Evolutionary conservation across 2,797 vertebrate genomes (phyloP).

Genomic region (Danio kyathit): DNA sequence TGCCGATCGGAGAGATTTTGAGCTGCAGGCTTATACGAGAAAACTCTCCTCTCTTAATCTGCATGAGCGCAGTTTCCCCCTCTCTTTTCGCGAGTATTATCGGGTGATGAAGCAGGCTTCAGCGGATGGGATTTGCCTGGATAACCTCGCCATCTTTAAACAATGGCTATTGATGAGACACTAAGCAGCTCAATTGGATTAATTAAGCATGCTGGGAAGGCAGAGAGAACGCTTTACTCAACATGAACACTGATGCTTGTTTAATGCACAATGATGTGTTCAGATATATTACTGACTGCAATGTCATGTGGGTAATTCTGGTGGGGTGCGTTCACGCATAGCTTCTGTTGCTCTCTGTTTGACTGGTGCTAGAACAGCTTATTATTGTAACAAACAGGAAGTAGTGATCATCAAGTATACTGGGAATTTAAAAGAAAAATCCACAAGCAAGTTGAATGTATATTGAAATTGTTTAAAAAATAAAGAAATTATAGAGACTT

Average conservation of each 20-base stretch:
- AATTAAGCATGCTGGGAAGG: slow-evolving; percentile 63
- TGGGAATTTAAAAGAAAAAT: background rate
- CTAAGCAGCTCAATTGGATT: slow-evolving; percentile 82
- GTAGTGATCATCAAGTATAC: background rate
- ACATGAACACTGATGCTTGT: slow-evolving; percentile 4
- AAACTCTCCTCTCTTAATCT: slow-evolving; percentile 33
- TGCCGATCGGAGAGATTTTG: slow-evolving; percentile 16
- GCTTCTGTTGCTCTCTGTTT: background rate
- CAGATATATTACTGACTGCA: background rate
- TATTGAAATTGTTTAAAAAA: background rate
- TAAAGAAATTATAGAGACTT: background rate
- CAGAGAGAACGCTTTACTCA: background rate
- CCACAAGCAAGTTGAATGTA: background rate
- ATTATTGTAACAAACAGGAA: background rate
- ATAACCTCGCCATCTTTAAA: slow-evolving; percentile 80
- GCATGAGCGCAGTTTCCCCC: slow-evolving; percentile 35
- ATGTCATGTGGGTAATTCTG: background rate
- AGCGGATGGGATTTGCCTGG: slow-evolving; percentile 67
- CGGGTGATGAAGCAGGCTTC: slow-evolving; percentile 70
- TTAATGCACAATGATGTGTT: slow-evolving; percentile 14
- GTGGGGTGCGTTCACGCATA: background rate
- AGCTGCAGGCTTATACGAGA: slow-evolving; percentile 4
- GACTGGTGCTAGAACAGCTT: background rate
- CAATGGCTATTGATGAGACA: slow-evolving; percentile 80
- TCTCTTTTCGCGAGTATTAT: slow-evolving; percentile 54